phyloP scores from a whole-genome alignment of 2,888 invertebrate species.

The Dendrolimus pini region DNA sequence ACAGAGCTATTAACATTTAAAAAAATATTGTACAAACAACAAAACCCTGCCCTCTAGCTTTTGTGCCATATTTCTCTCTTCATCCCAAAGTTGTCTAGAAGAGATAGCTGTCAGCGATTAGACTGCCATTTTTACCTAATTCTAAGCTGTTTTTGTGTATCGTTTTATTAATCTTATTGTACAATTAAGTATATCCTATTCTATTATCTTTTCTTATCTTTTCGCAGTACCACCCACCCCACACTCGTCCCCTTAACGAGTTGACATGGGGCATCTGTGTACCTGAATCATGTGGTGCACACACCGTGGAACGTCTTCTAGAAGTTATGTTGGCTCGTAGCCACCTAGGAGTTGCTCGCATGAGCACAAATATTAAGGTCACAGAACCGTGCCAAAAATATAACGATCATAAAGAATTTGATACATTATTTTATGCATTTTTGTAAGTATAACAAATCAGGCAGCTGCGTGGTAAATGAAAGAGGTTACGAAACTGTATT shows the following conservation, averaged over 20 bases:
- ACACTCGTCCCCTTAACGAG: constrained; percentile 46
- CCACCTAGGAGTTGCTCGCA: constrained; percentile 53
- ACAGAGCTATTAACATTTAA: no score
- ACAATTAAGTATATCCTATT: no score
- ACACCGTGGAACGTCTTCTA: constrained; percentile 43
- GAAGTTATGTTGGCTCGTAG: constrained; percentile 48
- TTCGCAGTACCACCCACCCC: constrained; percentile 38
- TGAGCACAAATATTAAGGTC: constrained; percentile 40
- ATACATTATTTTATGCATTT: constrained; percentile 43
- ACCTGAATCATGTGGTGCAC: constrained; percentile 57
- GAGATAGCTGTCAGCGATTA: no score
- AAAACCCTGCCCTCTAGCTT: no score
- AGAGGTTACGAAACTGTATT: no score
- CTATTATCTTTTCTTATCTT: constrained; percentile 1
- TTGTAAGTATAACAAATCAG: constrained; percentile 33
- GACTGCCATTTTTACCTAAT: no score
- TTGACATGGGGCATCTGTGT: constrained; percentile 76
- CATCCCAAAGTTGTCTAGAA: no score
- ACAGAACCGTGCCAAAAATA: constrained; percentile 44
- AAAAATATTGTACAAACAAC: no score
- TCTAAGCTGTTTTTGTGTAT: no score
- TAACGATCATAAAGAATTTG: constrained; percentile 31
- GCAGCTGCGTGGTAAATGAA: no score
- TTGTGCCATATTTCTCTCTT: no score
- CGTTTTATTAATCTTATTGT: no score